These are phyloP conservation scores for Pheosia tremula DNA, from an alignment of 2,888 invertebrate species.

Conservation along the genomic window DNA sequence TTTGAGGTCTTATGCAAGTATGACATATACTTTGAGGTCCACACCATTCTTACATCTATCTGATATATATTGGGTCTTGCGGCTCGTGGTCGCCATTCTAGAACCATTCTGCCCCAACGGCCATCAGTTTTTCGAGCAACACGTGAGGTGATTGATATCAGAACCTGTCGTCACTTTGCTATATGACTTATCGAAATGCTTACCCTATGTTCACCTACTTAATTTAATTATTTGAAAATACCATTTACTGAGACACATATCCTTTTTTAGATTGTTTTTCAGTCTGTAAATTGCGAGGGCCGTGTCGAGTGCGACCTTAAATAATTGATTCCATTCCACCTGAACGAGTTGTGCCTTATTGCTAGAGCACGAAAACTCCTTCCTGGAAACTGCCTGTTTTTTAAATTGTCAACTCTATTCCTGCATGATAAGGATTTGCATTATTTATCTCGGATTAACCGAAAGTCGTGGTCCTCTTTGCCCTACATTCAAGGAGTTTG, in stretches of 20 bases:
- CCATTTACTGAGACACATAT: neutral
- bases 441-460: slow-evolving; percentile 28
- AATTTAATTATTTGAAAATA: too few species aligned
- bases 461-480: neutral
- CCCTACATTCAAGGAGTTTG: neutral
- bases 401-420: slow-evolving; percentile 13
- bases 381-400: slow-evolving; percentile 18
- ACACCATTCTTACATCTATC: too few species aligned
- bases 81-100: too few species aligned
- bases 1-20: too few species aligned
- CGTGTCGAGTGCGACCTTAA: slow-evolving; percentile 28
- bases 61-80: too few species aligned
- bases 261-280: slow-evolving; percentile 9
- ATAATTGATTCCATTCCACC: slow-evolving; percentile 42
- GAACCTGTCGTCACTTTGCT: too few species aligned
- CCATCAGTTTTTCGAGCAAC: too few species aligned
- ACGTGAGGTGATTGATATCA: too few species aligned
- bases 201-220: too few species aligned
- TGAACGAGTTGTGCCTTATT: slow-evolving; percentile 33
- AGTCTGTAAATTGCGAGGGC: slow-evolving; percentile 15
- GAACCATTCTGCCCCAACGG: too few species aligned
- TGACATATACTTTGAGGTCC: too few species aligned
- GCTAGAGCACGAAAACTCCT: slow-evolving; percentile 24
- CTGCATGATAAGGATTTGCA: slow-evolving; percentile 19
- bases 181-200: too few species aligned